Evolutionary conservation across 2,113 vertebrate species (phyloP).

Genomic region (Tetraodon nigroviridis): DNA sequence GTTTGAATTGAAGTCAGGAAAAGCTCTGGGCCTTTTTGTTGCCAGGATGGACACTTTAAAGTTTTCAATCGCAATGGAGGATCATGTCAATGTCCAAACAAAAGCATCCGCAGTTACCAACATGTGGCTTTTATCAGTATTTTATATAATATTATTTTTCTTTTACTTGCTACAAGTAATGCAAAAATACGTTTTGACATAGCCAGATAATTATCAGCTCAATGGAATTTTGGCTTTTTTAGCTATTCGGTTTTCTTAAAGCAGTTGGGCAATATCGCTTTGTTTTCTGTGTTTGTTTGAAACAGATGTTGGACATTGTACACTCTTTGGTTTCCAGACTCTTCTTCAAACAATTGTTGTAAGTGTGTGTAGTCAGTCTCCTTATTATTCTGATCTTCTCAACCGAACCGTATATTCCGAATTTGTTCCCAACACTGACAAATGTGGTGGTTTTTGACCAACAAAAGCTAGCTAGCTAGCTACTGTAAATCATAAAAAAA

Average conservation of each 20-base stretch:
- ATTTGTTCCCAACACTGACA: no score
- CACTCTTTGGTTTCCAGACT: no score
- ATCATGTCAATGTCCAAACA: neutral
- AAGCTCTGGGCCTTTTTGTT: neutral
- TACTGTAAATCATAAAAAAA: no score
- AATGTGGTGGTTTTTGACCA: no score
- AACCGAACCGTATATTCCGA: no score
- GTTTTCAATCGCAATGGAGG: conserved; percentile 14
- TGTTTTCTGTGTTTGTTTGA: no score
- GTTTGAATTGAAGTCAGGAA: conserved; percentile 24
- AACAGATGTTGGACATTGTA: no score
- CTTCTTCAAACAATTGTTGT: no score
- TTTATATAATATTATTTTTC: neutral
- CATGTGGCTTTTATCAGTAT: neutral
- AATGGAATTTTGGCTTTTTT: neutral
- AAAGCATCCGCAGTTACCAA: neutral
- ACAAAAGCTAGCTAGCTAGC: no score
- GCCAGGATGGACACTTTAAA: conserved; percentile 51
- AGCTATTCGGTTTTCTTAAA: neutral
- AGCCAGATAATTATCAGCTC: neutral
- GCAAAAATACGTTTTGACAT: neutral
- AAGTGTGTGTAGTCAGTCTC: no score
- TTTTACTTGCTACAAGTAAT: neutral
- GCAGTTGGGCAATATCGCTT: no score
- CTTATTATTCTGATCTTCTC: no score